Evolutionary conservation across 2,797 vertebrate species (phyloP).

Genomic region (Dermochelys coriacea): DNA sequence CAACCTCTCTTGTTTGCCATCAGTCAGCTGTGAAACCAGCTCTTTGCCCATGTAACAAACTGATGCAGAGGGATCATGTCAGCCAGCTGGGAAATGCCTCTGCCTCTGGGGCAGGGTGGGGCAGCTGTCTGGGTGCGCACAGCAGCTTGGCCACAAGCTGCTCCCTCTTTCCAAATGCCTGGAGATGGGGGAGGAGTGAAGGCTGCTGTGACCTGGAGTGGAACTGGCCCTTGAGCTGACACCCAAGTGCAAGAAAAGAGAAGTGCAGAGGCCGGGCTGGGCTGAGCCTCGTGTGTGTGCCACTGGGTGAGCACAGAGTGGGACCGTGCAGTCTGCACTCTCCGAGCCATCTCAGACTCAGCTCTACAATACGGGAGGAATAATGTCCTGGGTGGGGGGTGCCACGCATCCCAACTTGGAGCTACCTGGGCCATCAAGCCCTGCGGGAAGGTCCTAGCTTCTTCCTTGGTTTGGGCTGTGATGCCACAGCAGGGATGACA

Average conservation of each 20-base stretch:
- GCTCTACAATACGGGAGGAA: neutral
- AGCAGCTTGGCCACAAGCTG: neutral
- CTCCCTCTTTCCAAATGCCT: neutral
- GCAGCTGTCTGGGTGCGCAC: neutral
- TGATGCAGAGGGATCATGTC: neutral
- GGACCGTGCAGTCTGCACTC: neutral
- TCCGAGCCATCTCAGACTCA: neutral
- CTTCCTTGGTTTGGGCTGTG: neutral
- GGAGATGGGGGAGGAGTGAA: neutral
- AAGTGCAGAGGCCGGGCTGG: neutral
- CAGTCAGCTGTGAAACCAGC: neutral
- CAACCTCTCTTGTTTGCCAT: neutral
- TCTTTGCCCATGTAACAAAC: neutral
- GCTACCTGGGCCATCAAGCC: neutral
- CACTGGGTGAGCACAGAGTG: neutral
- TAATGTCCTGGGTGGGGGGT: neutral
- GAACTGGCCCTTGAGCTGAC: neutral
- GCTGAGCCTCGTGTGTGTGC: neutral
- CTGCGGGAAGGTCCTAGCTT: neutral
- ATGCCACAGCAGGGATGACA: neutral
- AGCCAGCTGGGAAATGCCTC: neutral
- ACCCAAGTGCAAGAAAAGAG: neutral
- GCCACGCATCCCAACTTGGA: neutral
- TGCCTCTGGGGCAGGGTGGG: neutral
- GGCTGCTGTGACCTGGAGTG: neutral